Evolutionary conservation across 1,140 invertebrate species (phyloP), one percentile per base, ranked within the genome.

Genomic region (Zaprionus africanus): DNA sequence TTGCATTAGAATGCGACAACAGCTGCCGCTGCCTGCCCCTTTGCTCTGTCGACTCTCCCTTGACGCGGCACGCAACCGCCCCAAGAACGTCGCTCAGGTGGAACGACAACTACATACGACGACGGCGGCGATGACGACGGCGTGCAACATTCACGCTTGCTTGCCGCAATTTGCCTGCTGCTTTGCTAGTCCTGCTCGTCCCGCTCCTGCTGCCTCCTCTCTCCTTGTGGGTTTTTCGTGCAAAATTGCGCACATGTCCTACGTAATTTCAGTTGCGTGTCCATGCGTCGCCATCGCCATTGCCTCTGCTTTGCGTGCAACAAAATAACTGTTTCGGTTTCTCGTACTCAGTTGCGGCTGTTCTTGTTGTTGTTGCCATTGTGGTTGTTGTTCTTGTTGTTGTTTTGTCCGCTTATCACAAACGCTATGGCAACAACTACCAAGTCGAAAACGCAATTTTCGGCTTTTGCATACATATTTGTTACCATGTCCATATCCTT

Each of bases 1-100:
- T 85, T 76, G 82, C 82, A 88, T 88, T 88, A 84, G 84, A 84
- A 88, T 78, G 80, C 64, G 75, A 75, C 76, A 81, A 87, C 83
- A 87, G 80, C 83, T 83, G 84, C 79, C 66, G 19, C 60, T 71
- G 53, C 66, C 28, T 43, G 61, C 58, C 61, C 58, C 62, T 56
- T 43, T 38, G 41, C 19, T 24, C 54, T 63, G 22, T 38, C 15
- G 34, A 41, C 62, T 72, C 73, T 69, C 57, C 64, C 53, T 69
- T 59, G 61, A 28, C 24, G 38, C 58, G 22, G 34, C 76, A 74
- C 77, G 74, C 36, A 34, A 66, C 57, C 58, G 62, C 68, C 73
- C 81, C 76, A 77, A 65, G 73, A 81, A 78, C 54, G 69, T 78
- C 78, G 81, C 79, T 88, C 84, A 88, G 84, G 84, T 88, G 84